phyloP scores from a whole-genome alignment of 35 echinoderm and acorn worm species.

The Ophiothrix spiculata region DNA sequence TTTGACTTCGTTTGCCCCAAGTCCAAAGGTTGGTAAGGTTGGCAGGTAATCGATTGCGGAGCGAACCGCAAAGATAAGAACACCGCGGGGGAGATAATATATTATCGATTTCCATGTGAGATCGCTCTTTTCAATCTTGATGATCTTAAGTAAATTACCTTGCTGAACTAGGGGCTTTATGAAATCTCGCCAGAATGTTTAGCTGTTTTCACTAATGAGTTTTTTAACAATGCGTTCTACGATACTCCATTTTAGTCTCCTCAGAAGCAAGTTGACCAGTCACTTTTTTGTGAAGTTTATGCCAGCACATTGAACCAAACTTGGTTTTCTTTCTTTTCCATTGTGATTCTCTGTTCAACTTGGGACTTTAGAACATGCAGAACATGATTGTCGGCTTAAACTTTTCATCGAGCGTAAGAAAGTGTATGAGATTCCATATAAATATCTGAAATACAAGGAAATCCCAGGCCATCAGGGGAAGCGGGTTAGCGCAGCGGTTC shows the following conservation, averaged over 20 bases:
- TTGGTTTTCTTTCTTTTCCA: constrained; percentile 17
- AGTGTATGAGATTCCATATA: constrained; percentile 36
- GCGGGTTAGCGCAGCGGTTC: too few relatives aligned
- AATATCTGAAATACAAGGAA: constrained; percentile 36
- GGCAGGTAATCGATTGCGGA: too few relatives aligned
- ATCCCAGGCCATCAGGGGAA: constrained; percentile 15
- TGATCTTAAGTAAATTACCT: constrained; percentile 41
- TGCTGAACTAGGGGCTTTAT: constrained; percentile 36
- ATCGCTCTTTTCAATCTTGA: constrained; percentile 20
- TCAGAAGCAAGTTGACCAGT: neutral
- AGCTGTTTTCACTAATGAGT: neutral
- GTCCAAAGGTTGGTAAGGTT: too few relatives aligned
- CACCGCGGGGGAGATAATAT: constrained; percentile 35
- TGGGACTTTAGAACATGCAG: constrained; percentile 19
- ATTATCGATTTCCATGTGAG: constrained; percentile 53
- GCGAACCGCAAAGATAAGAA: constrained; percentile 30
- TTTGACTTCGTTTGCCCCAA: too few relatives aligned
- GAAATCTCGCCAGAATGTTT: constrained; percentile 8
- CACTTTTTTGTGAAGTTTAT: neutral
- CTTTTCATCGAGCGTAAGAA: constrained; percentile 27
- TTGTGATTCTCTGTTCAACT: constrained; percentile 26
- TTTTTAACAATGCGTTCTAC: constrained; percentile 26
- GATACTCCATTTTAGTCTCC: neutral
- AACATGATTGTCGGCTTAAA: constrained; percentile 18
- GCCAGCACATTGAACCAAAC: neutral